These are phyloP conservation scores for Danio aesculapii DNA, from an alignment of 2,797 vertebrate species.

Conservation along the genomic window DNA sequence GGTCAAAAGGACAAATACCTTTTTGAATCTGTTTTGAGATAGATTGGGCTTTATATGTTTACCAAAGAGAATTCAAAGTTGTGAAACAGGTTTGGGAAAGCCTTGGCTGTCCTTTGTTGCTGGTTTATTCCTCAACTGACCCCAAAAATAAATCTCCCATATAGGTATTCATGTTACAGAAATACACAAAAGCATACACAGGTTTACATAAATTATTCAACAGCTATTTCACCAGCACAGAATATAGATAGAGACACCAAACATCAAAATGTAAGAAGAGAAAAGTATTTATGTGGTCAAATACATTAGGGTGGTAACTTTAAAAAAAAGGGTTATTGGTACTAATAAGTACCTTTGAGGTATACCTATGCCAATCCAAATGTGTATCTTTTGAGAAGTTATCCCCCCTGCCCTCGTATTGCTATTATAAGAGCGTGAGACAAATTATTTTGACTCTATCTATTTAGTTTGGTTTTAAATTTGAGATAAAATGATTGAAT, in stretches of 20 bases:
- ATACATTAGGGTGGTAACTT: too few relatives aligned
- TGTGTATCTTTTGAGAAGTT: too few relatives aligned
- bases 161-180: not conserved
- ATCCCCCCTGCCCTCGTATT: too few relatives aligned
- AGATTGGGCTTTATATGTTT: not conserved
- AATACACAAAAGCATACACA: too few relatives aligned
- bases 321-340: too few relatives aligned
- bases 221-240: not conserved
- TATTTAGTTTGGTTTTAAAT: not conserved
- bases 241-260: not conserved
- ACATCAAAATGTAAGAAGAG: not conserved
- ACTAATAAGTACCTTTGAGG: too few relatives aligned
- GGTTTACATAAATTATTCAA: not conserved
- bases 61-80: slow-evolving; percentile 21
- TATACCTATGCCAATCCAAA: too few relatives aligned
- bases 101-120: not conserved
- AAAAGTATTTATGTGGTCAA: not conserved
- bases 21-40: not conserved
- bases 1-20: not conserved
- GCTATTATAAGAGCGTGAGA: not conserved
- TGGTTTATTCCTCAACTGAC: slow-evolving; percentile 19
- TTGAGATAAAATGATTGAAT: not conserved
- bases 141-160: not conserved
- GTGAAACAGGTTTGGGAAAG: slow-evolving; percentile 40
- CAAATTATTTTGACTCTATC: not conserved